Percentiles rank a stretch among this genome's conserved stretches.
Conservation (phyloP, 64 coral and sea anemone species). For the Exaiptasia diaphana region DNA sequence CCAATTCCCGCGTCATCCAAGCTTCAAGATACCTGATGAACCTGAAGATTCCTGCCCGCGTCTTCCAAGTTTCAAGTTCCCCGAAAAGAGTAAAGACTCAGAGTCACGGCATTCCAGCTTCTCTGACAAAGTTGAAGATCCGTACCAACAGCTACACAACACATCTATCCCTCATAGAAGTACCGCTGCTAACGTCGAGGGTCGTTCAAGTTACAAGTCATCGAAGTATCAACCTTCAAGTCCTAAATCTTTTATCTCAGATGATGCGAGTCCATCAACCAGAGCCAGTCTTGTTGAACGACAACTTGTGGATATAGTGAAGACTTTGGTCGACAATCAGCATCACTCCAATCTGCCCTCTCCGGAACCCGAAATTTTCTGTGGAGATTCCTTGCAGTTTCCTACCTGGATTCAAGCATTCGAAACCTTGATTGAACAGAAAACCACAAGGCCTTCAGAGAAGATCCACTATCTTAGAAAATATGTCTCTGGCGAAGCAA, state of each 20-base stretch:
- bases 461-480: slow-evolving; percentile 40
- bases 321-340: not conserved
- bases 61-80: no score
- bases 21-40: no score
- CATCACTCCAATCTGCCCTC: not conserved
- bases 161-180: no score
- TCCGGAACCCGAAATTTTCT: not conserved
- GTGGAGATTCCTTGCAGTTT: slow-evolving; percentile 22
- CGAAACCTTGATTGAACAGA: slow-evolving; percentile 46
- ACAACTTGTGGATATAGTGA: not conserved
- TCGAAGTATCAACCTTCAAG: no score
- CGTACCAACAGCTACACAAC: no score
- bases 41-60: no score
- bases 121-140: not conserved
- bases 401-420: slow-evolving; percentile 50
- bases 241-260: no score
- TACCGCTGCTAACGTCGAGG: no score
- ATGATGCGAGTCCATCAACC: not conserved
- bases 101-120: no score
- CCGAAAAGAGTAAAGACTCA: no score
- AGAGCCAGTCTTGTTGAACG: not conserved
- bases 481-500: slow-evolving; percentile 45
- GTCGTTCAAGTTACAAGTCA: no score
- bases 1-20: no score
- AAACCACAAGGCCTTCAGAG: slow-evolving; percentile 5